Base-by-base conservation (phyloP, 1,140 invertebrate genomes). In the Zelostemma sp. region DNA sequence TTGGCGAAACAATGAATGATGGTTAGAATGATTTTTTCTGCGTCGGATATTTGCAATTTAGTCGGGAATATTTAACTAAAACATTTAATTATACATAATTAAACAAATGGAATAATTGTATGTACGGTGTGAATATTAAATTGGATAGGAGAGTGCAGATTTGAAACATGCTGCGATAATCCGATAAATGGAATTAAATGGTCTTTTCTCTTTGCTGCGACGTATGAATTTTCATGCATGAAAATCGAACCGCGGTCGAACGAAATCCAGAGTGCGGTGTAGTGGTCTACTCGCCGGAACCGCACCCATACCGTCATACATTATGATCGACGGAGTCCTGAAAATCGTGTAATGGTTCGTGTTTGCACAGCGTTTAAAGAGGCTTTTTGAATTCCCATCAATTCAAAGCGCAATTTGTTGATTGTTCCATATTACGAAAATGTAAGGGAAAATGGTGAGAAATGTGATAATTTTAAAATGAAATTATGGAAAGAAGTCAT, bases 181-280 rank as follows among this genome's bases (percentile, higher is more conserved):
- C 48, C 45, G 33, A 28, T 33, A 25, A 9, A 50, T 16, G 33
- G 28, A 28, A 50, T 50, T 28, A 33, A 16, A 50, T 3, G 21
- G 48, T 33, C 33, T 28, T 50, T 35, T 17, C 28, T 31, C 17
- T 12, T n/a, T 31, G 21, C 54, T 48, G 48, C 48, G 53, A 51
- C 47, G 19, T 33, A 19, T 25, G 17, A 46, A 47, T 12, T 43
- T 68, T 61, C 55, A 18, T 31, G 54, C 55, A 5, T 62, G 58
- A 58, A 62, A 68, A 61, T 68, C 18, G 58, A 56, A 31, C 47
- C 16, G 49, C 50, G 46, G 50, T 11, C 15, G 18, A 6, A 18
- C 19, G n/a, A 33, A 18, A 28, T 53, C 47, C 40, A 8, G 19
- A 65, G 31, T 18, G 11, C 33, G 11, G 25, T 15, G 1, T 5